Evolutionary conservation across 1,140 invertebrate genomes (phyloP).

Genomic region (Drosophila neocordata): DNA sequence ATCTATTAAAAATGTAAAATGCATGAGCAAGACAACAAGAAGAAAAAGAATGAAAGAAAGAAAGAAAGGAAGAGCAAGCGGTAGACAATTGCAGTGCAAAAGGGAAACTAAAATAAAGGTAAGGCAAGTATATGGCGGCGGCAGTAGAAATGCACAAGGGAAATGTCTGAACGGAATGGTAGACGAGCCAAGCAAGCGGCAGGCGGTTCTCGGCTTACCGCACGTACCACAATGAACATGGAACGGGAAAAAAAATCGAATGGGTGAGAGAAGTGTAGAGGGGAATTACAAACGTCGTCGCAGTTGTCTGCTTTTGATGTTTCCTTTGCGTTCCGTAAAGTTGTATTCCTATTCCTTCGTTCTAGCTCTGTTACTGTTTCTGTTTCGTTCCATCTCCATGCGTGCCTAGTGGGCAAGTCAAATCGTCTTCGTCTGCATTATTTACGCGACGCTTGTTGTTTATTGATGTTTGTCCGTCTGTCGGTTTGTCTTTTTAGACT

Average conservation of each 20-base stretch:
- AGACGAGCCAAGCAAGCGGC: neutral
- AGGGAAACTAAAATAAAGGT: conserved; percentile 27
- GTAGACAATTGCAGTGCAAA: conserved; percentile 67
- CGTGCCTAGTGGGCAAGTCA: conserved; percentile 50
- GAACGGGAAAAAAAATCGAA: neutral
- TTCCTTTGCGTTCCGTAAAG: neutral
- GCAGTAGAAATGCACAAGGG: conserved; percentile 52
- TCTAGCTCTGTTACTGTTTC: neutral
- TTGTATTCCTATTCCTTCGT: neutral
- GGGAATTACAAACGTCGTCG: conserved; percentile 17
- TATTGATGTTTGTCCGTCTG: conserved; percentile 76
- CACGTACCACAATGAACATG: conserved; percentile 50
- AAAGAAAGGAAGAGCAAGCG: neutral
- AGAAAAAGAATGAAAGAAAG: neutral
- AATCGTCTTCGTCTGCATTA: conserved; percentile 66
- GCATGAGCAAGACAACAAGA: conserved; percentile 52
- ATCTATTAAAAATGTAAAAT: conserved; percentile 82
- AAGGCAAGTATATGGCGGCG: conserved; percentile 22
- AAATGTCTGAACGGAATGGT: conserved; percentile 48
- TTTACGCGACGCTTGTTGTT: conserved; percentile 78
- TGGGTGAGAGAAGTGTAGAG: neutral
- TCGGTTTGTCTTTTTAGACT: conserved; percentile 21
- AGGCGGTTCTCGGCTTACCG: conserved; percentile 50
- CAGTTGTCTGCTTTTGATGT: conserved; percentile 48
- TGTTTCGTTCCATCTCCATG: conserved; percentile 29